Evolutionary conservation across 2,888 invertebrate genomes (phyloP).

Genomic region (Pollenia amentaria): DNA sequence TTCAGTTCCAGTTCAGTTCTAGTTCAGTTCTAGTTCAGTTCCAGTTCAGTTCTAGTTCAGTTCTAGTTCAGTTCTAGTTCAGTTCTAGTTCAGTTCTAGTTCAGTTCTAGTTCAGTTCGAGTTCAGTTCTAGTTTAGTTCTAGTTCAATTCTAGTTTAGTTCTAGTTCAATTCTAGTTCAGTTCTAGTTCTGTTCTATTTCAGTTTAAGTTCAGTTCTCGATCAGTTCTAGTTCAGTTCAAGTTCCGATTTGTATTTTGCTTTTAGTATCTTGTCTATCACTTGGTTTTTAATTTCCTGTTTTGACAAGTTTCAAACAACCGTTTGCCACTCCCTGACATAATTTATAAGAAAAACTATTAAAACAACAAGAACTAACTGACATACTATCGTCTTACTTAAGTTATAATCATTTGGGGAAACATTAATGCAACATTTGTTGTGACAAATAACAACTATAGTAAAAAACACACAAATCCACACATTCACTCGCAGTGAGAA

Average conservation of each 20-base stretch:
- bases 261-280: too few species aligned
- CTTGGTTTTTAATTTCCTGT: not conserved
- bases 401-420: conserved; percentile 60
- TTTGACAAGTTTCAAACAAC: not conserved
- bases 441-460: conserved; percentile 40
- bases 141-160: too few species aligned
- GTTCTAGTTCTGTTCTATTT: too few species aligned
- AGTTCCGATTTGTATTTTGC: too few species aligned
- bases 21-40: too few species aligned
- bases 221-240: too few species aligned
- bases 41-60: not conserved
- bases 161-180: too few species aligned
- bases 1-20: too few species aligned
- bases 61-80: not conserved
- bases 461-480: not conserved
- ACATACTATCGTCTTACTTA: conserved; percentile 25
- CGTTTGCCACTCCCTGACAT: conserved; percentile 20
- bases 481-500: not conserved
- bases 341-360: conserved; percentile 26
- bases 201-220: too few species aligned
- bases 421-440: conserved; percentile 62
- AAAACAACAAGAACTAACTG: not conserved
- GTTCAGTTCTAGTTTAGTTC: too few species aligned
- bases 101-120: too few species aligned
- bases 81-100: too few species aligned